Evolutionary conservation across 2,797 vertebrate species (phyloP), one percentile per base, ranked within the genome.

Genomic region (Cebuella pygmaea): DNA sequence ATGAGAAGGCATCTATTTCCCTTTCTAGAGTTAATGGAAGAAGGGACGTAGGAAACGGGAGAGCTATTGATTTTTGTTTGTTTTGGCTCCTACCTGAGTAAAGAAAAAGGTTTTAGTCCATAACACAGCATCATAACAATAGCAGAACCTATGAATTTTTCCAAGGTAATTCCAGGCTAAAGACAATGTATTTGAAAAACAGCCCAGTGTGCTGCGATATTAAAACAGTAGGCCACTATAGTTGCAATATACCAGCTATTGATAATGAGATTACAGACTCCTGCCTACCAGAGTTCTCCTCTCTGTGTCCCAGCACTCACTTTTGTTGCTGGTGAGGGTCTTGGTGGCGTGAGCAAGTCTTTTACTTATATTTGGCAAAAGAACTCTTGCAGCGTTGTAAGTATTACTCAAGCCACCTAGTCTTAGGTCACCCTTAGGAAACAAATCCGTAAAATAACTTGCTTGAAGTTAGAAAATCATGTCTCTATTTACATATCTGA

Each of bases 181-280:
- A 96, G 97, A 95, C 79, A 86, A 76, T 89, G 81, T 81, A 91
- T 95, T 96, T 97, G 96, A 96, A 97, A 97, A 98, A 96, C 82
- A 97, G 79, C 97, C 93, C 95, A 96, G 95, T 41, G 90, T 96
- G 97, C 96, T 97, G 89, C 95, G 98, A 98, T 98, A 98, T 98
- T 98, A 98, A 98, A 98, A 97, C 98, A 98, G 98, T 98, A 98
- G 97, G 97, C 72, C 88, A 94, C 98, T 95, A 70, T 92, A 93
- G 87, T 93, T 97, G 92, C 0, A 93, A 95, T 95, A 97, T 90
- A 96, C 90, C 97, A 97, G 98, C 97, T 98, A 96, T 96, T 94
- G 96, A 97, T 98, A 98, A 98, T 97, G 97, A 98, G 96, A 97
- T 96, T 97, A 96, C 95, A 95, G 96, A 95, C 95, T 96, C 96